Base-by-base conservation (phyloP, 1,140 invertebrate species). In the Tetragonula clypearis region DNA sequence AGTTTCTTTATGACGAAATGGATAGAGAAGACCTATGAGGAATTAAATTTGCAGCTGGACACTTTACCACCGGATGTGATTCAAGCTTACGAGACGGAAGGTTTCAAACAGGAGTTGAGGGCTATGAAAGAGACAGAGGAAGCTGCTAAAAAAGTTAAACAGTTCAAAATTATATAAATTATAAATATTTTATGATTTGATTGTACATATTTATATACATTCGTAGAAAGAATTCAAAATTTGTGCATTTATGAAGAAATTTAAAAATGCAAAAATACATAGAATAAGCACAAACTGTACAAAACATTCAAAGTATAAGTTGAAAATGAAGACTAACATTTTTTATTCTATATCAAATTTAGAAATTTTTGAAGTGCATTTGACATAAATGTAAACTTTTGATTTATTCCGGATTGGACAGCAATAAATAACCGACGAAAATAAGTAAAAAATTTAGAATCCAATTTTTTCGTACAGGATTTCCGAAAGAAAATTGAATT, bases 21-120 rank as follows among this genome's bases (percentile, higher is more conserved):
- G 77, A 95, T 97, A 65, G 96, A 97, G 92, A 95, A 94, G 76
- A 95, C 94, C 71, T 96, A 96, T 89, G 96, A 96, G 91, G 91
- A 94, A 53, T 95, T 95, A 30, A 96, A 96, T 88, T 90, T 95
- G 65, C 92, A 95, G 76, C 88, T 97, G 49, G 96, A 97, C 90
- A 94, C 94, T 62, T 89, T 96, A 84, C 96, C 96, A 14, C 95
- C 95, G 49, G 95, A 96, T 30, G 94, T 96, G 84, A 96, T 97
- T 1, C 93, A 94, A 26, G 89, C 93, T 87, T 95, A 96, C 35
- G 95, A 96, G 89, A 95, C 93, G 69, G 95, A 96, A 82, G 96
- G 96, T 79, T 97, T 96, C 89, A 92, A 92, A 23, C 95, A 96
- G 88, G 96, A 96, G 90, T 93, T 95, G 58, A 96, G 94, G 82